A percentile compares a stretch with the other conserved stretches of the same genome.
Conservation (phyloP, 2,888 invertebrate genomes). For the Apotomis capreana region DNA sequence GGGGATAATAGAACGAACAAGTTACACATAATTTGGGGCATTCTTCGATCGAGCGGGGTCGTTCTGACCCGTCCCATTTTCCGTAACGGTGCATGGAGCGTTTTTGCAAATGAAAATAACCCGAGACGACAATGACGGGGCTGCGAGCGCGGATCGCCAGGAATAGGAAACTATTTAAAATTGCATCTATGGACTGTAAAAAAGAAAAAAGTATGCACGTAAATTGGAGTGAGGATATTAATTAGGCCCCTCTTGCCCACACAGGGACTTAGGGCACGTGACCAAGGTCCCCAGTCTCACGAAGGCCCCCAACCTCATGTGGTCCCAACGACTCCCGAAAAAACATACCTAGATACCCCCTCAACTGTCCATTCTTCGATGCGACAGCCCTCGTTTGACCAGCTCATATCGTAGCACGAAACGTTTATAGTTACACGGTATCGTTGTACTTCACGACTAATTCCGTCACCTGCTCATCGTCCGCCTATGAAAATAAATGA, state of each 20-base stretch:
- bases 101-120: constrained; percentile 25
- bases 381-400: neutral
- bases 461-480: neutral
- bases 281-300: too few species aligned
- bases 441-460: constrained; percentile 1
- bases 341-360: too few species aligned
- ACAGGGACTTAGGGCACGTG: too few species aligned
- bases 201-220: too few species aligned
- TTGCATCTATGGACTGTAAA: too few species aligned
- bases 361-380: too few species aligned
- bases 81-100: constrained; percentile 6
- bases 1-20: neutral
- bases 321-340: too few species aligned
- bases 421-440: neutral
- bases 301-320: too few species aligned
- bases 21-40: neutral
- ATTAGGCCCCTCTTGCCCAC: too few species aligned
- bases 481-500: too few species aligned
- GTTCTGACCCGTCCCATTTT: constrained; percentile 23
- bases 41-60: constrained; percentile 6
- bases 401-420: neutral
- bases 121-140: neutral
- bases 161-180: too few species aligned
- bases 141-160: neutral
- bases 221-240: too few species aligned